Evolutionary conservation across 2,797 vertebrate species (phyloP), one percentile per base, ranked within the genome.

Genomic region (Scolopax rusticola): DNA sequence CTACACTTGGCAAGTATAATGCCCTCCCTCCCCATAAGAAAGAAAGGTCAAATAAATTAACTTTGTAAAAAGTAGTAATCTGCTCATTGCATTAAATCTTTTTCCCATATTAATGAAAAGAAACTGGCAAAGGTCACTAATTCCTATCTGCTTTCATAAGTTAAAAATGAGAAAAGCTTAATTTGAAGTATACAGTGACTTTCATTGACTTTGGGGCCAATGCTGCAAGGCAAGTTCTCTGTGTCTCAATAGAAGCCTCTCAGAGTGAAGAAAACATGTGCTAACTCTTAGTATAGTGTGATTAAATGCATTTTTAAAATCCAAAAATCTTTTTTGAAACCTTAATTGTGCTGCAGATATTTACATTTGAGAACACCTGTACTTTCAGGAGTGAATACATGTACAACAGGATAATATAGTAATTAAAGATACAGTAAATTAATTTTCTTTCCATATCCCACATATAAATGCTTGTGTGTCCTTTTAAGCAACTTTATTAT

Each of bases 11-110:
- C 84, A 86, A 93, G 57, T 80, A 18, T 47, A 89, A 74, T 8
- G 27, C 36, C 76, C 77, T 91, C 68, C 38, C 73, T 93, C 90
- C 70, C 84, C 87, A 48, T 56, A 87, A 96, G 82, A 85, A 84
- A 94, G 91, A 85, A 92, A 97, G 94, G 94, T 96, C 95, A 96
- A 93, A 89, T 96, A 95, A 96, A 96, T 97, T 95, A 96, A 95
- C 86, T 96, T 97, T 64, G 41, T 87, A 51, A 90, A 70, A 94
- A 89, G 78, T 92, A 95, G 76, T 97, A 92, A 97, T 97, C 88
- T 95, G 57, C 87, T 95, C 88, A 87, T 54, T 95, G 61, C 94
- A 61, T 92, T 97, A 95, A 94, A 71, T 81, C 84, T 96, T 97
- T 95, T 93, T 96, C 70, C 96, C 76, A 50, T 91, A 64, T 70